Conservation (phyloP, 1,140 invertebrate genomes). For the Drosophila melanogaster region Release_6_plus_ISO1_MT NC_004354.4:2293001-2293500, state of each 20-base stretch:
- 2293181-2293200: slow-evolving; percentile 13
- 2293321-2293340: slow-evolving; percentile 30
- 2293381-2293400: slow-evolving; percentile 10
- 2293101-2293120: background rate
- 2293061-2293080: slow-evolving; percentile 84
- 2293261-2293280: slow-evolving; percentile 8
- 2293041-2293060: slow-evolving; percentile 13
- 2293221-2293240: slow-evolving; percentile 14
- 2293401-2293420: slow-evolving; percentile 57
- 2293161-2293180: slow-evolving; percentile 41
- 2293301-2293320: slow-evolving; percentile 6
- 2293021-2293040: slow-evolving; percentile 21
- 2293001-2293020: slow-evolving; percentile 60
- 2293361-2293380: slow-evolving; percentile 2
- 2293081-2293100: slow-evolving; percentile 72
- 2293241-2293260: slow-evolving; percentile 17
- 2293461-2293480: slow-evolving; percentile 1
- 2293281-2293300: slow-evolving; percentile 31
- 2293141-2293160: slow-evolving; percentile 46
- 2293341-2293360: background rate
- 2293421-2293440: slow-evolving; percentile 10
- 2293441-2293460: background rate
- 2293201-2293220: slow-evolving; percentile 62
- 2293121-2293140: slow-evolving; percentile 7
- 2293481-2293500: slow-evolving; percentile 15